Percentiles rank a stretch among this genome's conserved stretches.
These are phyloP conservation scores for Microplitis manilae DNA, from an alignment of 2,888 invertebrate species.

Conservation along the genomic window DNA sequence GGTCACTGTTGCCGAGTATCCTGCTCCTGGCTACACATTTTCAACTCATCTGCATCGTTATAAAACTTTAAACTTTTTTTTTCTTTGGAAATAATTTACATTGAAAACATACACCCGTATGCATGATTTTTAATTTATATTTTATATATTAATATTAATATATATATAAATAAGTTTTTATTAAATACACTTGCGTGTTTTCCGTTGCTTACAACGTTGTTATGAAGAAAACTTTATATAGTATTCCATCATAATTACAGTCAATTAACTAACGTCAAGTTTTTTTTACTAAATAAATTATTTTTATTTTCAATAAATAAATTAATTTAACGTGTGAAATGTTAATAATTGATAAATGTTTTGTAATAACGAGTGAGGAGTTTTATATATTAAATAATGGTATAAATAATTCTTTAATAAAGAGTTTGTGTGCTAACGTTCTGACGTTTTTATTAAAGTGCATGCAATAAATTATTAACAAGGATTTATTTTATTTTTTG, in stretches of 20 bases:
- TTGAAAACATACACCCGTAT: background rate
- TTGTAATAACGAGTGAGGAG: too few species aligned
- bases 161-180: background rate
- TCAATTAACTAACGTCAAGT: background rate
- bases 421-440: background rate
- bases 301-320: too few species aligned
- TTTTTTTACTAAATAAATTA: background rate
- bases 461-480: background rate
- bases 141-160: too few species aligned
- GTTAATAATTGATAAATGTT: too few species aligned
- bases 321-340: too few species aligned
- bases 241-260: constrained; percentile 2
- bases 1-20: constrained; percentile 24
- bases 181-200: background rate
- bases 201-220: background rate
- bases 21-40: background rate
- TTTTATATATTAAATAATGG: background rate
- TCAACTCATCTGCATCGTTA: constrained; percentile 10
- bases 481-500: background rate
- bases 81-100: background rate
- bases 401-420: background rate
- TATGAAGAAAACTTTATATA: background rate
- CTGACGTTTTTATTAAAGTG: background rate
- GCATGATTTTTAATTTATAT: too few species aligned
- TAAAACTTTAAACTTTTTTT: constrained; percentile 1